Evolutionary conservation across 2,113 vertebrate genomes (phyloP).

Genomic region (Anolis carolinensis): DNA sequence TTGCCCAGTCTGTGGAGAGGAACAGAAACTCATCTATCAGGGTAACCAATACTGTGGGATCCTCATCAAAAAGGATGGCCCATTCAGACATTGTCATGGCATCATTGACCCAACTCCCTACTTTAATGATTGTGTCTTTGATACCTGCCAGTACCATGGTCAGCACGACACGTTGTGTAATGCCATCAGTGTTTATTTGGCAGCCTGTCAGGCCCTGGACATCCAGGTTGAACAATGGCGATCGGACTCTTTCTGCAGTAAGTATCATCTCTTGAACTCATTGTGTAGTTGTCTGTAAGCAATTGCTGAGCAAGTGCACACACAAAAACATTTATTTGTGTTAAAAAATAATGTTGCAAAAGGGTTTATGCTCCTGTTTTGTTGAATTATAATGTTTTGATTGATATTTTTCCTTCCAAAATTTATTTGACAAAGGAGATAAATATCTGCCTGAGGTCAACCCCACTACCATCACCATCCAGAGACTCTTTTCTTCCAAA

Average conservation of each 20-base stretch:
- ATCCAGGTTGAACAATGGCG: constrained; percentile 60
- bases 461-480: no score
- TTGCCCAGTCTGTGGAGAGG: constrained; percentile 28
- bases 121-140: constrained; percentile 42
- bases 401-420: background rate
- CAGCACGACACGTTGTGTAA: constrained; percentile 55
- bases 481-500: no score
- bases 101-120: background rate
- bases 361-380: background rate
- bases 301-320: no score
- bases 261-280: constrained; percentile 37
- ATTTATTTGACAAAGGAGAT: background rate
- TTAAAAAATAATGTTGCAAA: background rate
- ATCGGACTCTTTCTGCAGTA: constrained; percentile 63
- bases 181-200: constrained; percentile 58
- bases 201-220: constrained; percentile 61
- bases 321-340: background rate
- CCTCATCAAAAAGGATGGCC: background rate
- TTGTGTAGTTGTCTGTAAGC: no score
- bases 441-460: no score
- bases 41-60: constrained; percentile 1
- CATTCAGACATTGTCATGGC: background rate
- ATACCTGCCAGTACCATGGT: constrained; percentile 69
- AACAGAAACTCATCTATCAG: constrained; percentile 26
- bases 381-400: background rate